Evolutionary conservation across 2,113 vertebrate genomes (phyloP), one percentile per base, ranked within the genome.

Genomic region (Podocnemis expansa): DNA sequence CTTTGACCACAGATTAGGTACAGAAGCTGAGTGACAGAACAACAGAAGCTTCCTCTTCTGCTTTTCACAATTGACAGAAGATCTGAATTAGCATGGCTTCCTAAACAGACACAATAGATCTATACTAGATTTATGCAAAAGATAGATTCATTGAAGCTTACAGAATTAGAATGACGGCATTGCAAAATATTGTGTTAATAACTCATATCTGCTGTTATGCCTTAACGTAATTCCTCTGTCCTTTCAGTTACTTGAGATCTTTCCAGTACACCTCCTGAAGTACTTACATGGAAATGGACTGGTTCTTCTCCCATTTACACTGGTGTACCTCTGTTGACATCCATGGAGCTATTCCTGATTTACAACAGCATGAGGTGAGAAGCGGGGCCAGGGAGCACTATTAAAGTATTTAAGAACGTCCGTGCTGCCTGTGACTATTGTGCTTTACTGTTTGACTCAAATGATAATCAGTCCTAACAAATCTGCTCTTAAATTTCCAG

Each of bases 401-500:
- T 94, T 27, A n/a, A 73, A 52, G 58, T 1, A 3, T 83, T 93
- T 92, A 85, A 94, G 55, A 43, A 54, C n/a, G 54, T 82, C 83
- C 94, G 75, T 79, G 70, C 80, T 63, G 76, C 29, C 52, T 82
- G 3, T 81, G 67, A 79, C 84, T 78, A 73, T 89, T 81, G 41
- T 49, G 78, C 89, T 91, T 96, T 75, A 85, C 82, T 95, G 82
- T 91, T 97, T 97, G 89, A 85, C 91, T 88, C 79, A 10, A 93
- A 93, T 80, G 92, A 47, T 88, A 93, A 88, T 89, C 81, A 82
- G 80, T 34, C 82, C 80, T 78, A 89, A 95, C 93, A 94, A 63
- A 38, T 90, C 91, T 89, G 51, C 78, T 92, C 14, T 83, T 83
- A 78, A 55, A 60, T 96, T 97, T 95, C 89, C 84, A 93, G 89